phyloP scores from a whole-genome alignment of 2,888 invertebrate genomes.

The Mesoligia furuncula region DNA sequence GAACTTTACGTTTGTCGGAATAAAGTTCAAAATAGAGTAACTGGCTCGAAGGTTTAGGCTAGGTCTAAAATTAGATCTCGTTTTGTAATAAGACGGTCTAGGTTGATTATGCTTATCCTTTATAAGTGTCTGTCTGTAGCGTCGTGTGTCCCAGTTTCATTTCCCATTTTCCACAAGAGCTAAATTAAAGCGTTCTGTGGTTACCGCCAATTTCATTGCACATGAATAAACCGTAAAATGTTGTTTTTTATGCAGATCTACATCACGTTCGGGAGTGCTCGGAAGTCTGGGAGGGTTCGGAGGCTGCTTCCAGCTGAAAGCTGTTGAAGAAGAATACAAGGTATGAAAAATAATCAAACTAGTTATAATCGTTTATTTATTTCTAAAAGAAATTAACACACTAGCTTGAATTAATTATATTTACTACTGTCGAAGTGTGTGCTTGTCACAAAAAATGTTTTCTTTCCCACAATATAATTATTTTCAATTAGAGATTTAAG shows the following conservation, averaged over 20 bases:
- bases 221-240: not conserved
- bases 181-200: not conserved
- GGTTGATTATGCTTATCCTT: not conserved
- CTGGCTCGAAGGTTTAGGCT: too few relatives aligned
- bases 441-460: not conserved
- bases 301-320: conserved; percentile 95
- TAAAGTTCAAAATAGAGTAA: too few relatives aligned
- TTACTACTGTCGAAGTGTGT: not conserved
- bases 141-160: not conserved
- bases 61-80: too few relatives aligned
- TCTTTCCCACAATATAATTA: not conserved
- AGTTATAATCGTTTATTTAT: not conserved
- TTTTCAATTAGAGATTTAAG: not conserved
- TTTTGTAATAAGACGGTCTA: too few relatives aligned
- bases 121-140: not conserved
- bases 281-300: conserved; percentile 97
- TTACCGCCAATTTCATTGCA: not conserved
- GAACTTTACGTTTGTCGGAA: too few relatives aligned
- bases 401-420: not conserved
- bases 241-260: conserved; percentile 84
- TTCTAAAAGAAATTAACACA: not conserved
- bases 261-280: conserved; percentile 93
- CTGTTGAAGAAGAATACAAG: conserved; percentile 88
- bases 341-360: conserved; percentile 62
- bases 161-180: not conserved